Conservation (phyloP, 2,797 vertebrate species). For the Onychomys leucogaster region DNA sequence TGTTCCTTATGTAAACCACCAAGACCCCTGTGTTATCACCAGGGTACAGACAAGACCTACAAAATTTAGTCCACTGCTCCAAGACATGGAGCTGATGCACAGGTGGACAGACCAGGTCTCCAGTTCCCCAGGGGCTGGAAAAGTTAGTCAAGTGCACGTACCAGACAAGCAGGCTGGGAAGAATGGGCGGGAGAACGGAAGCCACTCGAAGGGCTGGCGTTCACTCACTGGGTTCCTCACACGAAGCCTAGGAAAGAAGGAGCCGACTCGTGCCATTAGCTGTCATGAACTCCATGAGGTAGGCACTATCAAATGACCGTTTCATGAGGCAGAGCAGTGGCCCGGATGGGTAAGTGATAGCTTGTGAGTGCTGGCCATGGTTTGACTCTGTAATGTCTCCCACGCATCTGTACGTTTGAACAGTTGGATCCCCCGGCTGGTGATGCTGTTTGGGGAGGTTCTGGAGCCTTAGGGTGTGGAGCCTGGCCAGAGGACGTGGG, state of each 20-base stretch:
- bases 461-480: background rate
- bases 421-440: background rate
- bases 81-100: background rate
- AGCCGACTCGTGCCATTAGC: background rate
- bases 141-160: background rate
- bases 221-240: rapidly evolving
- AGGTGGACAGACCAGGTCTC: background rate
- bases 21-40: background rate
- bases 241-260: background rate
- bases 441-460: background rate
- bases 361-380: background rate
- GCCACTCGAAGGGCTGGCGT: too few relatives aligned
- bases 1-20: background rate
- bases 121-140: background rate
- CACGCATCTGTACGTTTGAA: background rate
- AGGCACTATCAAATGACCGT: too few relatives aligned
- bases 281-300: background rate
- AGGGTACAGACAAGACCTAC: background rate
- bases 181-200: background rate
- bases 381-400: background rate
- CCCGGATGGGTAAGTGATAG: background rate
- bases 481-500: background rate
- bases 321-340: background rate
- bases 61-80: background rate
- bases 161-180: background rate